phyloP scores from a whole-genome alignment of 1,140 invertebrate genomes.

The Planococcus citri region DNA sequence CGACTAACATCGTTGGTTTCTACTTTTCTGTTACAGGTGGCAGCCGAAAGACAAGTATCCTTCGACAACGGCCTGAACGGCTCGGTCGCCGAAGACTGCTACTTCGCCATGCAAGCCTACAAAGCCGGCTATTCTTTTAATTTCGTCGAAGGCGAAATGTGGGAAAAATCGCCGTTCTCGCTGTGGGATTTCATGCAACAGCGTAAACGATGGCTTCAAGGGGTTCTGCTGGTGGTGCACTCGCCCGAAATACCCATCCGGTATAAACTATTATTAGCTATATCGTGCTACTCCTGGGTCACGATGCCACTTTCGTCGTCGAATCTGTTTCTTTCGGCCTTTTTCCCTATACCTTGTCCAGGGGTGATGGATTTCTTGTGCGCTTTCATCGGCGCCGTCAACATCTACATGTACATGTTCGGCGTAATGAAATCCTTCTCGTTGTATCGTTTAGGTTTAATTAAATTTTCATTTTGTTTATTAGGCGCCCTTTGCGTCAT shows the following conservation, averaged over 20 bases:
- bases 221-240: conserved; percentile 87
- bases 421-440: conserved; percentile 92
- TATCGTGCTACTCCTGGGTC: conserved; percentile 91
- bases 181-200: conserved; percentile 91
- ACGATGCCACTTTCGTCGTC: conserved; percentile 85
- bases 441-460: conserved; percentile 65
- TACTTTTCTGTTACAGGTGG: conserved; percentile 47
- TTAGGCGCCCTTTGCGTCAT: conserved; percentile 75
- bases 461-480: conserved; percentile 67
- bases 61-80: conserved; percentile 93
- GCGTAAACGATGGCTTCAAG: conserved; percentile 91
- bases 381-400: conserved; percentile 79
- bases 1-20: too few relatives aligned
- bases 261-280: conserved; percentile 69
- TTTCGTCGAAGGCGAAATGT: conserved; percentile 94
- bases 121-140: conserved; percentile 75
- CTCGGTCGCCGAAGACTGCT: conserved; percentile 95
- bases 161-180: conserved; percentile 93
- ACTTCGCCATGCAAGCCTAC: conserved; percentile 88
- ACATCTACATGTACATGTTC: conserved; percentile 93
- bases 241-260: conserved; percentile 68
- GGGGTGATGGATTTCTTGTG: conserved; percentile 69
- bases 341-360: conserved; percentile 79
- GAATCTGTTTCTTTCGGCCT: conserved; percentile 66
- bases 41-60: conserved; percentile 76